Percentiles rank a stretch among this genome's conserved stretches.
Evolutionary conservation across 1,140 invertebrate species (phyloP).

Genomic region (Popillia japonica): DNA sequence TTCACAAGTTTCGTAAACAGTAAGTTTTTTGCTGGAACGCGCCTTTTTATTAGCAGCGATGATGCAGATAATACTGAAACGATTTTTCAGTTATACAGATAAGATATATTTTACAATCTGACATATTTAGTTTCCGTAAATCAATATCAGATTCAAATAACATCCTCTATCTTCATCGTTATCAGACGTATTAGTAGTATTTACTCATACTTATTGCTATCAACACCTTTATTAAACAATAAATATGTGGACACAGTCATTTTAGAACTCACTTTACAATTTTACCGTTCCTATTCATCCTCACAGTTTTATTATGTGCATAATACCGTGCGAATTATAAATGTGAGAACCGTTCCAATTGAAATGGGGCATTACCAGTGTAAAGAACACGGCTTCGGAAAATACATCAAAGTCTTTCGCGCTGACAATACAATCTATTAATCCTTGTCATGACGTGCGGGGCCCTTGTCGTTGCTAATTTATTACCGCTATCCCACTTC

Average conservation of each 20-base stretch:
- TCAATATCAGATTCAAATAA: background rate
- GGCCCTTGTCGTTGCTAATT: conserved; percentile 53
- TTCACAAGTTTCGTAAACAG: too few relatives aligned
- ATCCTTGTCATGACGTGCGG: conserved; percentile 54
- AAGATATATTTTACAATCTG: background rate
- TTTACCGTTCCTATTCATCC: background rate
- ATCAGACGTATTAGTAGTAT: background rate
- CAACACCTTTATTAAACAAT: too few relatives aligned
- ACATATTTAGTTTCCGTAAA: conserved; percentile 6
- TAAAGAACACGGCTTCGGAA: conserved; percentile 49
- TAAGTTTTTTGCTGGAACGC: too few relatives aligned
- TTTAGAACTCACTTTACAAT: background rate
- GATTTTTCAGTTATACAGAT: background rate
- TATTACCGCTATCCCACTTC: conserved; percentile 50
- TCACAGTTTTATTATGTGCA: background rate
- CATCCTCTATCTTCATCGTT: background rate
- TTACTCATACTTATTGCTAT: background rate
- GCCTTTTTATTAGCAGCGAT: background rate
- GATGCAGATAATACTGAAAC: background rate
- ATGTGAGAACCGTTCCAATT: conserved; percentile 57
- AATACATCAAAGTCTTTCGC: conserved; percentile 58
- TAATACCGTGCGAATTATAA: conserved; percentile 48
- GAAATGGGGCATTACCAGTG: conserved; percentile 47
- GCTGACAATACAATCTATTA: conserved; percentile 59
- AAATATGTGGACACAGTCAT: background rate